phyloP scores from a whole-genome alignment of 37 sponge, comb jelly and placozoan species.

The Aplysina aerophoba region DNA sequence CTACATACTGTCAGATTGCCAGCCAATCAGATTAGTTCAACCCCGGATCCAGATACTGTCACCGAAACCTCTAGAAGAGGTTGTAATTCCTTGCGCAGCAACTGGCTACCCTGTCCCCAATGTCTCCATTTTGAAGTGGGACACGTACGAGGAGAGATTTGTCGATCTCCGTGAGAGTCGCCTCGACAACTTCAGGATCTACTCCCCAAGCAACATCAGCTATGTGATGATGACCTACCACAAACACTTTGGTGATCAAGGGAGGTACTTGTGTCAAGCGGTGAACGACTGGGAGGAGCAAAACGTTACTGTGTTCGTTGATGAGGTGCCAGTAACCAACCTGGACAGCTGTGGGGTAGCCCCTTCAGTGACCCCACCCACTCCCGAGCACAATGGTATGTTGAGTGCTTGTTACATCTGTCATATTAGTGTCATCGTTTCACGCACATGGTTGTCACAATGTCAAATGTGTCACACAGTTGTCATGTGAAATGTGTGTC shows the following conservation, averaged over 20 bases:
- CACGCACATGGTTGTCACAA: too few species aligned
- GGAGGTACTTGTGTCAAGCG: not conserved
- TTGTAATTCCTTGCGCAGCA: not conserved
- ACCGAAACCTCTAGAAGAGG: not conserved
- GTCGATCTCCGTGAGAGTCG: too few species aligned
- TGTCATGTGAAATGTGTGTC: too few species aligned
- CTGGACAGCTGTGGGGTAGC: too few species aligned
- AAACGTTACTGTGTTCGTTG: not conserved
- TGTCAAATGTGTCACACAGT: too few species aligned
- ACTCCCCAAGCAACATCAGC: not conserved
- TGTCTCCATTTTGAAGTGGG: not conserved
- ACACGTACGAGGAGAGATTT: too few species aligned
- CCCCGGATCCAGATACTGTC: not conserved
- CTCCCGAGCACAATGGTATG: too few species aligned
- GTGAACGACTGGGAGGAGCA: not conserved
- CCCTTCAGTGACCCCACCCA: too few species aligned
- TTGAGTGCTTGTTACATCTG: too few species aligned
- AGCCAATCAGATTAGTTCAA: constrained; percentile 20
- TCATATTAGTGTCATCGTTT: too few species aligned
- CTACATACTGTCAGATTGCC: not conserved
- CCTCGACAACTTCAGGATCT: not conserved
- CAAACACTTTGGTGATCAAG: not conserved
- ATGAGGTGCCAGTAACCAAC: not conserved
- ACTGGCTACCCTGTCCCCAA: not conserved
- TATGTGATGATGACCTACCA: not conserved